A percentile compares a stretch with the other conserved stretches of the same genome.
Conservation (phyloP, 2,888 invertebrate genomes). For the Troglohyphantes excavatus region DNA sequence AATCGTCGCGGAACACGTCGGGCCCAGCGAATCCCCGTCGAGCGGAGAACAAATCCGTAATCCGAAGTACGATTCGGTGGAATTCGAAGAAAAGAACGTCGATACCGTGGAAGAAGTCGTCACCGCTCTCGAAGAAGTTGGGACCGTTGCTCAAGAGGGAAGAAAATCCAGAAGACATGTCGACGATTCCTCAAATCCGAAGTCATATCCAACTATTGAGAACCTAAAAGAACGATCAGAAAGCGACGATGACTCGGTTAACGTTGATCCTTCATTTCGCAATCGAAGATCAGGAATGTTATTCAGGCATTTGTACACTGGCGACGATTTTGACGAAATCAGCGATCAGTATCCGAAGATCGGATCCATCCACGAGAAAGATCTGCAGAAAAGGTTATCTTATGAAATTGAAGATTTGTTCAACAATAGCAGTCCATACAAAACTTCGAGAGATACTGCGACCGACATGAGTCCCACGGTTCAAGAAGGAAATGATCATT, state of each 20-base stretch:
- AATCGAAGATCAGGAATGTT: not conserved
- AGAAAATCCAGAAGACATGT: not conserved
- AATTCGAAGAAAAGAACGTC: constrained; percentile 12
- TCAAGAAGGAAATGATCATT: no score
- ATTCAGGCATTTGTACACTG: no score
- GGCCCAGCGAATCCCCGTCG: not conserved
- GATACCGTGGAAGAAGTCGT: not conserved
- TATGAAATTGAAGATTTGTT: not conserved
- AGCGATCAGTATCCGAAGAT: not conserved
- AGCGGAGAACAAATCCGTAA: not conserved
- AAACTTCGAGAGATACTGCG: no score
- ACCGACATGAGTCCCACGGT: no score
- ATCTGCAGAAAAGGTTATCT: not conserved
- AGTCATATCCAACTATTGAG: not conserved
- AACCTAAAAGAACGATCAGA: not conserved
- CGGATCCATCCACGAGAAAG: not conserved
- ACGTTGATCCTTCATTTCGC: not conserved
- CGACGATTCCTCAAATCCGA: not conserved
- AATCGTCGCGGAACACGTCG: not conserved
- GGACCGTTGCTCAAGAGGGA: not conserved
- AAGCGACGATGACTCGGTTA: not conserved
- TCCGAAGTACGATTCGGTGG: constrained; percentile 10
- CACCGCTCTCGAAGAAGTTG: not conserved
- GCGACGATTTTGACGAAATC: no score
- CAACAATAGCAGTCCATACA: not conserved